phyloP scores from a whole-genome alignment of 2,888 invertebrate species.

The Nomada goodeniana region DNA sequence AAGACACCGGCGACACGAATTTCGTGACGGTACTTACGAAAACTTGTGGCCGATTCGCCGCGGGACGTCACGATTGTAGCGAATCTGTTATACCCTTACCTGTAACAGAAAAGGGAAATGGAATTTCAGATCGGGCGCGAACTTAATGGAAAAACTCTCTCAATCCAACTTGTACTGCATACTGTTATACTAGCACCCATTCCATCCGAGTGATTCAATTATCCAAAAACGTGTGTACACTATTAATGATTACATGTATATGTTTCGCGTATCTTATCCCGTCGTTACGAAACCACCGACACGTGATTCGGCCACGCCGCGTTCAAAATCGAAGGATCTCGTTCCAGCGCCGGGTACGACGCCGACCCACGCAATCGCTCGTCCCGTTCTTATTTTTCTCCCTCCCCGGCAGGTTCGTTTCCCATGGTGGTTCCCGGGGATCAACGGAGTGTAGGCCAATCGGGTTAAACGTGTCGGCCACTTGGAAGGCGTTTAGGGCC shows the following conservation, averaged over 20 bases:
- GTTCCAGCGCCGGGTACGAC: no score
- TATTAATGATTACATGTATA: no score
- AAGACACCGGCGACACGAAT: background rate
- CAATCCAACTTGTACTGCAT: background rate
- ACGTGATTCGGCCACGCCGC: no score
- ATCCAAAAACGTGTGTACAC: no score
- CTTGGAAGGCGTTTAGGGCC: slow-evolving; percentile 51
- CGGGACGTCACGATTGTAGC: background rate
- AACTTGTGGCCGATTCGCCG: background rate
- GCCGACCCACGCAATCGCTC: background rate
- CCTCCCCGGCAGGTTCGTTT: background rate
- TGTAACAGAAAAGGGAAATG: slow-evolving; percentile 16
- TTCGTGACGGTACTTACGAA: slow-evolving; percentile 35
- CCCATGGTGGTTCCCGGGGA: background rate
- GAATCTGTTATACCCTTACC: slow-evolving; percentile 31
- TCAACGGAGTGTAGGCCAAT: slow-evolving; percentile 12
- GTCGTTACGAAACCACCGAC: no score
- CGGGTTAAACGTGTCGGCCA: slow-evolving; percentile 42
- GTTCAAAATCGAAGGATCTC: background rate
- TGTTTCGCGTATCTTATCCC: no score
- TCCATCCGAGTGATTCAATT: no score
- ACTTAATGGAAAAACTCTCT: background rate
- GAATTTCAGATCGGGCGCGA: background rate
- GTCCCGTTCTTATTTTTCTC: background rate
- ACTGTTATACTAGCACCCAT: no score